phyloP scores from a whole-genome alignment of 2,113 vertebrate species.

The Motacilla alba region DNA sequence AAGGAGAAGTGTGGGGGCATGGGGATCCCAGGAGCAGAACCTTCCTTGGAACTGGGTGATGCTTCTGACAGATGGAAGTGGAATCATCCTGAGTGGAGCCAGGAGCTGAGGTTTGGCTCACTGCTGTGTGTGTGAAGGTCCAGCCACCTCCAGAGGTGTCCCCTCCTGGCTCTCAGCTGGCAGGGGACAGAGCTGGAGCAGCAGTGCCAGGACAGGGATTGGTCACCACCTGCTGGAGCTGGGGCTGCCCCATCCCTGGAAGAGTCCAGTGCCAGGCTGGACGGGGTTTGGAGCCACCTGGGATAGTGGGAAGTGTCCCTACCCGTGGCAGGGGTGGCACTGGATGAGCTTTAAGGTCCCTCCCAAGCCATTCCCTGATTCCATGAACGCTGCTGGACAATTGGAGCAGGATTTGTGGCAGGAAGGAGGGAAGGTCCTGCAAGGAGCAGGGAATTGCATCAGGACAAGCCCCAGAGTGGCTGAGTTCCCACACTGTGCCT shows the following conservation, averaged over 20 bases:
- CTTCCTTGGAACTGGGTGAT: background rate
- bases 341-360: background rate
- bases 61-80: background rate
- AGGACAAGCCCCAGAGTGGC: background rate
- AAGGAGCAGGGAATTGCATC: background rate
- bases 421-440: background rate
- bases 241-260: background rate
- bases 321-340: background rate
- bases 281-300: background rate
- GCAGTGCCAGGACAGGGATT: background rate
- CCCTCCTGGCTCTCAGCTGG: background rate
- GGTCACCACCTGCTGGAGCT: background rate
- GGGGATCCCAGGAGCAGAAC: background rate
- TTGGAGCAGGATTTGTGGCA: background rate
- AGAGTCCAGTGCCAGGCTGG: background rate
- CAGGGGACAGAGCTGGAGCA: background rate
- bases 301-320: background rate
- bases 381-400: accelerated
- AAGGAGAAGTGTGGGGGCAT: background rate
- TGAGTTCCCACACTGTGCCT: background rate
- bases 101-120: background rate
- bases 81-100: background rate
- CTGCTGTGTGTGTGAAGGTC: background rate
- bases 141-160: accelerated
- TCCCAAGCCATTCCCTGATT: background rate